Evolutionary conservation across 1,140 invertebrate genomes (phyloP), one percentile per base, ranked within the genome.

Genomic region (Drosophila arawakana): DNA sequence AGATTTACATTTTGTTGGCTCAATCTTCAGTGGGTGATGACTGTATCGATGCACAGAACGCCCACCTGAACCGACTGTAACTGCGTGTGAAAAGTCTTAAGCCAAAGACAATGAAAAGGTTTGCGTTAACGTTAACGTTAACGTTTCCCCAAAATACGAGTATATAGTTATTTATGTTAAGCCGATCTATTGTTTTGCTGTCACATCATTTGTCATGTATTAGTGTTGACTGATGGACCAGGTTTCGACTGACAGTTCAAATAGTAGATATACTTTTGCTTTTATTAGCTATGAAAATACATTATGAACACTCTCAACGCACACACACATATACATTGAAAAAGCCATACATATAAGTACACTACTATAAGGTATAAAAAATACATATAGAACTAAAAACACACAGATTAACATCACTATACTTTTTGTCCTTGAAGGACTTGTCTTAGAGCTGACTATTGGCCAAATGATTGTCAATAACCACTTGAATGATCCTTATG

Each of bases 391-490:
- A 76, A 78, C 74, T 70, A 58, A 35, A 70, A 37, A 52, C 39
- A 63, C 44, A 67, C 72, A 30, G 9, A 43, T 58, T 52, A 60
- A 76, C 61, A 39, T 35, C 39, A n/a, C 35, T 55, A 65, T 9
- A 55, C 52, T 37, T 30, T 62, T 34, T 57, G 52, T 30, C 41
- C 18, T 21, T 21, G 0, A 21, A 18, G 39, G n/a, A 25, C 6
- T 11, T 68, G 57, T n/a, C 52, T 72, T 62, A 91, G 11, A 86
- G 80, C 63, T 86, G 83, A n/a, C 75, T 82, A 49, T 82, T 91
- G 59, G 76, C 80, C 72, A 92, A 58, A 71, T 91, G 80, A 34
- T 89, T 91, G 35, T 92, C 88, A 41, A 92, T 91, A 5, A 91
- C 77, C 63, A 81, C 70, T 65, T 92, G 91, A 55, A 92, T 92